Base-by-base conservation (phyloP, 2,113 vertebrate species). In the Onychostruthus taczanowskii region DNA sequence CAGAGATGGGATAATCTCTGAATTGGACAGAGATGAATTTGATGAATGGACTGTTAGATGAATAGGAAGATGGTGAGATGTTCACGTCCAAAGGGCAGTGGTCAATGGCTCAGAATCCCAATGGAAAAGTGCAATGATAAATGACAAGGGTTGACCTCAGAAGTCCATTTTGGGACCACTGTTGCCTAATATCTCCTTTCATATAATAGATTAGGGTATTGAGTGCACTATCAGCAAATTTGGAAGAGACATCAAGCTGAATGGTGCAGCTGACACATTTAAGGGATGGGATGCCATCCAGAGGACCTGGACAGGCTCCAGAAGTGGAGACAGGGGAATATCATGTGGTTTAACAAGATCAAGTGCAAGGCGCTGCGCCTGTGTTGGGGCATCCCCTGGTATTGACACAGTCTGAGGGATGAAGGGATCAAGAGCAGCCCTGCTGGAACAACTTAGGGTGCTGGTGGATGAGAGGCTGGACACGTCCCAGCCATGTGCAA, bases 301-400 rank as follows among this genome's bases (percentile, higher is more conserved):
- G 41, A 31, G 50, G 16, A 16, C 21, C 10, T 46, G 41, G 20
- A 55, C 15, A 62, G 35, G 10, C 9, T 66, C 3, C 24, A 30
- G 41, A 55, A 67, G 41, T 37, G 9, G 21, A 16, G 20, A 15
- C 4, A 66, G 16, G 10, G 31, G 12, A 35, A 46, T 7, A 14
- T 24, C 7, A 44, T 3, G 28, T 12, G 9, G 6, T 19, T 66
- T 55, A 46, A 44, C 15, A 35, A 23, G 11, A 43, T 2, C 19
- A 53, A 22, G 15, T 44, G 12, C 39, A 66, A 79, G 39, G 31
- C 53, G 31, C 39, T 55, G 26, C 20, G 19, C 16, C 19, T 24
- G 12, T 10, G 22, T 22, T 46, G 12, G 17, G 12, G 3, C 33
- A 62, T 10, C 5, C 3, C 12, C 55, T 1, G 2, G 5, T 62